Base-by-base conservation (phyloP, 2,113 vertebrate species). In the Hiodon tergisus region DNA sequence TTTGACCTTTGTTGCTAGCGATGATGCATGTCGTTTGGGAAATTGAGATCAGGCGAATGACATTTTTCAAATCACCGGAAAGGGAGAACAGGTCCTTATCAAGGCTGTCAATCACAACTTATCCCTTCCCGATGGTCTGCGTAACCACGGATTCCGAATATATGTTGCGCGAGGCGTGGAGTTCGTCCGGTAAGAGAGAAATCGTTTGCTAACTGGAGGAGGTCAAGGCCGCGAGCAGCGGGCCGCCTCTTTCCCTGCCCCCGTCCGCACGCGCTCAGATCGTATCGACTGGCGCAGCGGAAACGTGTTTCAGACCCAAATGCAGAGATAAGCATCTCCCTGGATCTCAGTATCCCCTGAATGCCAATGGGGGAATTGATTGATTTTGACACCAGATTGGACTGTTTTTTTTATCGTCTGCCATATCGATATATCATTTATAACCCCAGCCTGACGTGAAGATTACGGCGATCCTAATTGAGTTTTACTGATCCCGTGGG, bases 351-450 rank as follows among this genome's bases (percentile, higher is more conserved):
- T 74, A 51, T 58, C 57, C 66, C 52, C 74, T 69, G 75, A 8
- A 61, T 72, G n/a, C 81, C 79, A 79, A 65, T 75, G 73, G 78
- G 63, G 78, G 55, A 66, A 62, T 47, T 67, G 80, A 88, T 88
- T 87, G 88, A 88, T 87, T 88, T 81, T 73, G 79, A 75, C 83
- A 78, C 69, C 73, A 81, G 85, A 88, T 85, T 85, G 81, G 80
- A 77, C 87, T 72, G 81, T 86, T 86, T 86, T 78, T 86, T 84
- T 87, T 82, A 85, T 74, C 70, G 69, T 76, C 78, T 81, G 79
- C 82, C 81, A 84, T 87, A 52, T 7, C 82, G 80, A 77, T 86
- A 82, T 82, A 83, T 84, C 76, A 86, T 87, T 86, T 80, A 74
- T 84, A 88, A 81, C 80, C 73, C 69, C 72, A 73, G 77, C 83